Evolutionary conservation across 2,797 vertebrate genomes (phyloP).

Genomic region (Meda fulgida): DNA sequence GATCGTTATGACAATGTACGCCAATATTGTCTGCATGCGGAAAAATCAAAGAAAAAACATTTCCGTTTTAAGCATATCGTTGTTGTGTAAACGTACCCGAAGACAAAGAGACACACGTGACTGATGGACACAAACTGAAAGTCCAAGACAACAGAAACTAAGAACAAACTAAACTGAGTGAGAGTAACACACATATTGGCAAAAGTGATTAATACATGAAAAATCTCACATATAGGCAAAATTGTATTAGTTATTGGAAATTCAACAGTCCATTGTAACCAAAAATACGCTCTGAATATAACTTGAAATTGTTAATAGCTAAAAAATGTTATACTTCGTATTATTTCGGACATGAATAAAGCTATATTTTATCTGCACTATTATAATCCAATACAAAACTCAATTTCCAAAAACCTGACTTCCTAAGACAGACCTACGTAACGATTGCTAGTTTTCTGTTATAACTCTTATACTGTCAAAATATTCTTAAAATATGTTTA

Average conservation of each 20-base stretch:
- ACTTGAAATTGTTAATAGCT: neutral
- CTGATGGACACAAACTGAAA: no score
- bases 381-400: no score
- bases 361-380: neutral
- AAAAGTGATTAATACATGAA: neutral
- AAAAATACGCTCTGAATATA: neutral
- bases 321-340: neutral
- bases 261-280: neutral
- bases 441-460: neutral
- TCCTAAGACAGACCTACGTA: neutral
- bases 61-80: no score
- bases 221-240: no score
- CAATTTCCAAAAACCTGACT: no score
- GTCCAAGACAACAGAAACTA: no score
- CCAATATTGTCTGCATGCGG: no score
- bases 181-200: neutral
- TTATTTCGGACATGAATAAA: neutral
- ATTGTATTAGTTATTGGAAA: neutral
- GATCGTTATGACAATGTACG: no score
- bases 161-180: no score
- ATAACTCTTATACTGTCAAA: neutral
- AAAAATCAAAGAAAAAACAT: no score
- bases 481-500: neutral
- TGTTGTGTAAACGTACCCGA: no score
- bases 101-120: no score